Evolutionary conservation across 2,113 vertebrate genomes (phyloP), one percentile per base, ranked within the genome.

Genomic region (Galeopterus variegatus): DNA sequence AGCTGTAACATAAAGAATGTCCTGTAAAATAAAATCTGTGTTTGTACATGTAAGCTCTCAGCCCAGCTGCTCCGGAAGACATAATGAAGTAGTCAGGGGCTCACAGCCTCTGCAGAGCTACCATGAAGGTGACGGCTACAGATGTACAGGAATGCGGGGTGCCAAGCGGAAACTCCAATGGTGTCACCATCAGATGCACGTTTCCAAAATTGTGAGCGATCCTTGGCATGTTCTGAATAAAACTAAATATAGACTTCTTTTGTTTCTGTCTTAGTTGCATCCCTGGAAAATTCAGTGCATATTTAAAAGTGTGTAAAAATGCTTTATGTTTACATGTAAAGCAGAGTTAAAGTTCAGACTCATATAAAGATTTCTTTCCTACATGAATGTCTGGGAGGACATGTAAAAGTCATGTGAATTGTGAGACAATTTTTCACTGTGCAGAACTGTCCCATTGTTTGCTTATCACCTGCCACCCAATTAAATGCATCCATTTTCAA

Each of bases 81-180:
- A 5, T 0, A 3, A 3, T 1, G 62, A 67, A 11, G 67, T 1
- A 3, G 28, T 45, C 41, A 17, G 41, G 84, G 23, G 70, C 48
- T 36, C 0, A 0, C 0, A 6, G 64, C 72, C 50, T 48, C n/a
- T 0, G 0, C 17, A 14, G 56, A 31, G 4, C 14, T 50, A 1
- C 17, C 0, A 0, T 0, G 79, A 54, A 3, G 62, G 67, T 14
- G 48, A n/a, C 12, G 2, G 56, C 24, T 18, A 8, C 5, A 26
- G 65, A 13, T 0, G 24, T 7, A 4, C 11, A 4, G 62, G 26
- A 8, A 3, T 0, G 0, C 0, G 7, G 41, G 6, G 62, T 6
- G 9, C 69, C 5, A 23, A 41, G 50, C 0, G 0, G 70, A 70
- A 41, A 82, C 4, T 1, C 14, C 21, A 5, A 2, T 48, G 6